phyloP scores from a whole-genome alignment of 2,888 invertebrate genomes.

The Cynaeus angustus region DNA sequence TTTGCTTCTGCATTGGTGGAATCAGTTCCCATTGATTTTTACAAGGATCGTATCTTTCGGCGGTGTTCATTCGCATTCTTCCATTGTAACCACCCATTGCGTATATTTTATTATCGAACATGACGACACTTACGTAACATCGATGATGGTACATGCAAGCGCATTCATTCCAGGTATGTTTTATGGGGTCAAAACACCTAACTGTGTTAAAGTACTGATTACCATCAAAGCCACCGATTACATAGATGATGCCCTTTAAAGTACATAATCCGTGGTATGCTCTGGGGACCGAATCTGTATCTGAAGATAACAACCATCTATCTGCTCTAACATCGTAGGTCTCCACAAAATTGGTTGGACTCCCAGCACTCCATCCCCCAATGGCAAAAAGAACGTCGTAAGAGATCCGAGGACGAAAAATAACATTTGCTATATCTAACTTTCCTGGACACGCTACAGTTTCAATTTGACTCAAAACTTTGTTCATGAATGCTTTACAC shows the following conservation, averaged over 20 bases:
- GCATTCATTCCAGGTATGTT: constrained; percentile 83
- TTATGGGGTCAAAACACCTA: constrained; percentile 85
- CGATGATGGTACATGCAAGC: constrained; percentile 85
- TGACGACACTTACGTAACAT: constrained; percentile 86
- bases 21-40: constrained; percentile 87
- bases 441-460: constrained; percentile 29
- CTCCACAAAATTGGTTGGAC: constrained; percentile 85
- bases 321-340: constrained; percentile 87
- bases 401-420: constrained; percentile 78
- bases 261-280: constrained; percentile 88
- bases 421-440: constrained; percentile 39
- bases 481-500: constrained; percentile 63
- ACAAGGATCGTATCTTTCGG: constrained; percentile 85
- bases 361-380: constrained; percentile 91
- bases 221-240: constrained; percentile 90
- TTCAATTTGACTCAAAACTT: constrained; percentile 54
- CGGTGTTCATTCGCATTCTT: constrained; percentile 82
- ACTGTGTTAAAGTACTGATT: constrained; percentile 85
- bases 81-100: constrained; percentile 91
- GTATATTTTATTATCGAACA: constrained; percentile 82
- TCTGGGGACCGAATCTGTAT: constrained; percentile 80
- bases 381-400: constrained; percentile 87
- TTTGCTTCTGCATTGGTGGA: constrained; percentile 82
- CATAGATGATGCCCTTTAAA: constrained; percentile 81
- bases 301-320: constrained; percentile 82